Evolutionary conservation across 2,888 invertebrate species (phyloP).

Genomic region (Sympetrum striolatum): DNA sequence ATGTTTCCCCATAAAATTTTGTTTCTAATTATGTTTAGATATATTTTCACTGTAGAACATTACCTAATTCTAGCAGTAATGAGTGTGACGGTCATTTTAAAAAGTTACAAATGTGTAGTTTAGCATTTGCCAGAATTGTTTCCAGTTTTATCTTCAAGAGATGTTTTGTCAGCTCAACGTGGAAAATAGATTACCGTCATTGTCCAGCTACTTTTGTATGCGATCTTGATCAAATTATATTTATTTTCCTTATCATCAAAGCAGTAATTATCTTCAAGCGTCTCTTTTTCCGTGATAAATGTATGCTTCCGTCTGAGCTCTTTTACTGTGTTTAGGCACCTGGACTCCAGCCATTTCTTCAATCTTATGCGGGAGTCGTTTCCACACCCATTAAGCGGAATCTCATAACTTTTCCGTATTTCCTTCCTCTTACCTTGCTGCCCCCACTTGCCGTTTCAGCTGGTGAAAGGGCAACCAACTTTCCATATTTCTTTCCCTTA

Average conservation of each 20-base stretch:
- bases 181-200: no score
- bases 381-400: constrained; percentile 39
- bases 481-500: not conserved
- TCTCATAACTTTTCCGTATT: constrained; percentile 18
- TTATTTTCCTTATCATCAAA: not conserved
- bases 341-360: constrained; percentile 2
- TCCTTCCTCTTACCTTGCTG: not conserved
- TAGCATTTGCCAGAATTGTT: no score
- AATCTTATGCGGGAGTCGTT: constrained; percentile 7
- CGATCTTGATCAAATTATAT: no score
- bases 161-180: not conserved
- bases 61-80: no score
- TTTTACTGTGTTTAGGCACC: constrained; percentile 12
- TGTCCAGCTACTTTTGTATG: no score
- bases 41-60: no score
- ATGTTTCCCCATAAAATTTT: no score
- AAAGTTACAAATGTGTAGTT: no score
- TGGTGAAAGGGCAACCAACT: constrained; percentile 1
- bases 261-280: not conserved
- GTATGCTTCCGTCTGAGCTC: constrained; percentile 5
- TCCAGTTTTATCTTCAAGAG: no score
- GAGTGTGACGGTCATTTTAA: no score
- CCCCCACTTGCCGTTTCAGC: not conserved
- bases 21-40: no score
- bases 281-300: not conserved